These are phyloP conservation scores for Pseudachorutes palmiensis DNA, from an alignment of 1,140 invertebrate genomes.

Conservation along the genomic window DNA sequence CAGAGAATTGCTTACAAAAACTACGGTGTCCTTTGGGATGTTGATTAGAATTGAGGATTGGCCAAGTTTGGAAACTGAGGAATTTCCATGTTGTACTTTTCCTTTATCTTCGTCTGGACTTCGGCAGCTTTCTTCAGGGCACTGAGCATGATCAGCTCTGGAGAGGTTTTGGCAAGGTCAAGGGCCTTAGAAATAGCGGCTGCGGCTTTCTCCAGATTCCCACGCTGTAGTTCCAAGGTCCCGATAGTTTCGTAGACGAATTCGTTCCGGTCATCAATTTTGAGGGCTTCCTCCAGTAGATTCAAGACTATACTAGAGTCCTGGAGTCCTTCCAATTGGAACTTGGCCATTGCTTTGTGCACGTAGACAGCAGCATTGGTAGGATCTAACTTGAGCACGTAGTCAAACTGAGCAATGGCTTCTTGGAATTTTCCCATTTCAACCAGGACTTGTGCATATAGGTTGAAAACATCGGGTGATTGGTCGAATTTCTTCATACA, in stretches of 20 bases:
- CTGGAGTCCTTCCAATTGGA: slow-evolving; percentile 74
- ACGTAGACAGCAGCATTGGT: slow-evolving; percentile 77
- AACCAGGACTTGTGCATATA: slow-evolving; percentile 68
- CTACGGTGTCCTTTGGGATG: not conserved
- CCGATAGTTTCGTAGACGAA: slow-evolving; percentile 91
- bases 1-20: not conserved
- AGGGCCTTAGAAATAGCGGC: slow-evolving; percentile 84
- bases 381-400: slow-evolving; percentile 72
- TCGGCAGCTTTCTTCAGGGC: slow-evolving; percentile 74
- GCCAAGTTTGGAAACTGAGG: slow-evolving; percentile 5
- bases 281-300: slow-evolving; percentile 70
- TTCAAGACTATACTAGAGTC: slow-evolving; percentile 68
- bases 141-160: slow-evolving; percentile 80
- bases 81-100: slow-evolving; percentile 55
- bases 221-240: slow-evolving; percentile 84
- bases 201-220: slow-evolving; percentile 71
- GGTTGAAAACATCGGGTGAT: slow-evolving; percentile 71
- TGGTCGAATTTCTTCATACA: slow-evolving; percentile 69
- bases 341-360: slow-evolving; percentile 64
- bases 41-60: not conserved
- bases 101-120: slow-evolving; percentile 70
- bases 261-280: slow-evolving; percentile 82
- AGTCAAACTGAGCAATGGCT: slow-evolving; percentile 70
- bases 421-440: slow-evolving; percentile 72
- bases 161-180: slow-evolving; percentile 66